Conservation (phyloP, 1,140 invertebrate species). For the Sesamia nonagrioides region DNA sequence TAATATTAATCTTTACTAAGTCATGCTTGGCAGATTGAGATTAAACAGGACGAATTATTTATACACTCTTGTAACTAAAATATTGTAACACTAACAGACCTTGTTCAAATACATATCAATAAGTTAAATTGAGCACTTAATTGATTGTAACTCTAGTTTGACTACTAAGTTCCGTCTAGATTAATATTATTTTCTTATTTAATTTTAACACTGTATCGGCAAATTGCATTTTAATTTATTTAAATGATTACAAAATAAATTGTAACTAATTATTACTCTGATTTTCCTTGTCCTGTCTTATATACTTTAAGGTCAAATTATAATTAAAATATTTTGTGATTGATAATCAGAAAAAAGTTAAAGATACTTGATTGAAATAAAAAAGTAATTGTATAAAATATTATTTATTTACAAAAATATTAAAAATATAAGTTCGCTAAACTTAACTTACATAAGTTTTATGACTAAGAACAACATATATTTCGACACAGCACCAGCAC, state of each 20-base stretch:
- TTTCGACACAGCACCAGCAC: slow-evolving; percentile 76
- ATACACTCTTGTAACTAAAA: slow-evolving; percentile 3
- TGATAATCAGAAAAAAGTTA: neutral
- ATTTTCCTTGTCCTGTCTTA: neutral
- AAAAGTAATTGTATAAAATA: slow-evolving; percentile 47
- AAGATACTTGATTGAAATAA: slow-evolving; percentile 24
- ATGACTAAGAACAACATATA: slow-evolving; percentile 77
- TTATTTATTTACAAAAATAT: slow-evolving; percentile 80
- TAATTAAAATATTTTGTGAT: neutral
- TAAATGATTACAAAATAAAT: slow-evolving; percentile 19
- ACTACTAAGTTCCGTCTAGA: slow-evolving; percentile 9
- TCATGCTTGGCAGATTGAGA: slow-evolving; percentile 2
- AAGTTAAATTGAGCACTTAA: slow-evolving; percentile 16
- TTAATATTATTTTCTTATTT: slow-evolving; percentile 28
- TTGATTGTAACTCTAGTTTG: slow-evolving; percentile 23
- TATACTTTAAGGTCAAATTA: neutral
- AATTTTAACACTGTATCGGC: slow-evolving; percentile 1
- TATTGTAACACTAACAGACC: slow-evolving; percentile 10
- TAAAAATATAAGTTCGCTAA: slow-evolving; percentile 69
- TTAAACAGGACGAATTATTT: slow-evolving; percentile 6
- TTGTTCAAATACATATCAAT: slow-evolving; percentile 22
- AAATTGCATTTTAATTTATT: slow-evolving; percentile 37
- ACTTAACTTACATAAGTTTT: slow-evolving; percentile 69
- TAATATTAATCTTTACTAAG: too few relatives aligned
- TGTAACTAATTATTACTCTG: neutral